phyloP scores from a whole-genome alignment of 2,113 vertebrate genomes.

The Hylia prasina region DNA sequence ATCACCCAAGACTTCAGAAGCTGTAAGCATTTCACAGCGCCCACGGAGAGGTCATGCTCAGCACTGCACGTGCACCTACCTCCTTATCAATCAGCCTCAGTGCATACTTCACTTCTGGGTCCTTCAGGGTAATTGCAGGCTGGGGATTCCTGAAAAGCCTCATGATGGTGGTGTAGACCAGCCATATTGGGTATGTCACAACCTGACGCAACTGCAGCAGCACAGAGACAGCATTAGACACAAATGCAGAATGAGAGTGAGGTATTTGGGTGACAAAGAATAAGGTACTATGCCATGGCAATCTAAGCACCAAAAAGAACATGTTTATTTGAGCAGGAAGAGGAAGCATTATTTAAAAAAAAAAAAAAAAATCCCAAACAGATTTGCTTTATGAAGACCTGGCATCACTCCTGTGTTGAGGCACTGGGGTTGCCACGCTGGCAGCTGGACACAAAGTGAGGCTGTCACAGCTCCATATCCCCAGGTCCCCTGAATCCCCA shows the following conservation, averaged over 20 bases:
- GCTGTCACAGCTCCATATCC: neutral
- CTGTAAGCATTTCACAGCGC: neutral
- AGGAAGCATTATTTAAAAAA: neutral
- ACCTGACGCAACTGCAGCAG: slow-evolving; percentile 58
- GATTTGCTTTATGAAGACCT: neutral
- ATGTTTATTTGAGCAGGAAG: neutral
- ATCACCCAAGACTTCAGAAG: neutral
- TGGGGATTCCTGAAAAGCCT: slow-evolving; percentile 51
- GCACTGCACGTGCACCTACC: neutral
- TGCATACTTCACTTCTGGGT: slow-evolving; percentile 73
- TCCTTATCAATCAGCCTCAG: slow-evolving; percentile 73
- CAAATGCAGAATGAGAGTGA: accelerated
- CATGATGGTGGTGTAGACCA: slow-evolving; percentile 59
- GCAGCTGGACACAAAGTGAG: neutral
- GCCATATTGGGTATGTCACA: slow-evolving; percentile 62
- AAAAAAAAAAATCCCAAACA: neutral
- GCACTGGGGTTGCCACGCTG: neutral
- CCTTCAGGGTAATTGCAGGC: slow-evolving; percentile 74
- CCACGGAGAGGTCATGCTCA: neutral
- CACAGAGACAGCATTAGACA: neutral
- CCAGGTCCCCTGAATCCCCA: neutral
- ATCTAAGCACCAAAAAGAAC: neutral
- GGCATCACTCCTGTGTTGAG: accelerated
- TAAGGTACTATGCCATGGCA: neutral
- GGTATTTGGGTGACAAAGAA: neutral